Evolutionary conservation across 2,113 vertebrate species (phyloP).

Genomic region (Pachyramphus minor): DNA sequence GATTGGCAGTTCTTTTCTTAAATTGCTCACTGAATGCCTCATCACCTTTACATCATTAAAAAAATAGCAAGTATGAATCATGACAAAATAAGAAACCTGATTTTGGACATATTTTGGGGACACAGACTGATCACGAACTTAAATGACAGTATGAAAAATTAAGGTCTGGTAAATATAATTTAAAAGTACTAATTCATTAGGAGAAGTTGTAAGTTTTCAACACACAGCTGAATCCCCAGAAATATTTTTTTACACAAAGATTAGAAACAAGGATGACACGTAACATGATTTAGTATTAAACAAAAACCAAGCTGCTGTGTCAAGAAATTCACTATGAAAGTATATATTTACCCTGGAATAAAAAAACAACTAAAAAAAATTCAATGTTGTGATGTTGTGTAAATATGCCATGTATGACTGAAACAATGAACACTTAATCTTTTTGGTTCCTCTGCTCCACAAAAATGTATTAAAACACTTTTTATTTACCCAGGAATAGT

Average conservation of each 20-base stretch:
- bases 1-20: background rate
- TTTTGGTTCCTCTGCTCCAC: background rate
- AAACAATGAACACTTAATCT: background rate
- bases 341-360: background rate
- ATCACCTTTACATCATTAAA: background rate
- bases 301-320: background rate
- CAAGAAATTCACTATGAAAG: background rate
- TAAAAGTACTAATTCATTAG: background rate
- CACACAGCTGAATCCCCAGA: background rate
- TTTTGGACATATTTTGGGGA: background rate
- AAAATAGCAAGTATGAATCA: background rate
- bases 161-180: background rate
- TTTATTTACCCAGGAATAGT: background rate
- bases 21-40: background rate
- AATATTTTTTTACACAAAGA: background rate
- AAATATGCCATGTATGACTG: background rate
- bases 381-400: accelerated
- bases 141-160: background rate
- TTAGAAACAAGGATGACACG: background rate
- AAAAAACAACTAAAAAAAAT: background rate
- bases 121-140: background rate
- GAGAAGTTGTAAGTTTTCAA: background rate
- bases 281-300: background rate
- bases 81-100: background rate
- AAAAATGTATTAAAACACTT: background rate